Evolutionary conservation across 2,888 invertebrate species (phyloP).

Genomic region (Lasioglossum vierecki): DNA sequence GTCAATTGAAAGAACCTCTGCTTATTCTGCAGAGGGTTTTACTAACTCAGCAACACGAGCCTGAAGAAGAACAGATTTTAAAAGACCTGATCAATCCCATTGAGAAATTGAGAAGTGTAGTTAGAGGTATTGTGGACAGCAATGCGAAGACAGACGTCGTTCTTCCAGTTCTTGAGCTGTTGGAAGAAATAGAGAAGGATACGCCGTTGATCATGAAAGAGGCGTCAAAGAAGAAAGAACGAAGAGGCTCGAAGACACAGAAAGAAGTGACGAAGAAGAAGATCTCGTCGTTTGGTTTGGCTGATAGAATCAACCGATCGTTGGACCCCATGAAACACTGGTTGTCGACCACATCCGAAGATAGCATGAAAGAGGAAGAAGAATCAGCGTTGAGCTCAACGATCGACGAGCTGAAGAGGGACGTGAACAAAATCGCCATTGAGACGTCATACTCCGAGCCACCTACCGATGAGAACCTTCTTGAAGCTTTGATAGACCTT

Average conservation of each 20-base stretch:
- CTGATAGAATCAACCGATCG: constrained; percentile 55
- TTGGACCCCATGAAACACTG: constrained; percentile 73
- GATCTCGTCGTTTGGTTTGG: constrained; percentile 26
- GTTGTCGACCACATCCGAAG: constrained; percentile 69
- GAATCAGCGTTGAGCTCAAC: constrained; percentile 64
- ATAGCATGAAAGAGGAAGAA: constrained; percentile 61
- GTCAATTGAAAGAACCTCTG: constrained; percentile 73
- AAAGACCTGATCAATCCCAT: constrained; percentile 74
- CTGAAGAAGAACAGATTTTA: constrained; percentile 72
- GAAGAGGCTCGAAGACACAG: constrained; percentile 39
- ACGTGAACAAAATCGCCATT: constrained; percentile 73
- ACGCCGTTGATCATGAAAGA: constrained; percentile 71
- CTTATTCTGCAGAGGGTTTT: constrained; percentile 75
- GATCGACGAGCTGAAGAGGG: constrained; percentile 69
- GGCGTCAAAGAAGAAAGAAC: constrained; percentile 65
- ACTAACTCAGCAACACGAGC: constrained; percentile 70
- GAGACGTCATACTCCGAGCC: constrained; percentile 75
- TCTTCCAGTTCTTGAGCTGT: constrained; percentile 70
- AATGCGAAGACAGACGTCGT: constrained; percentile 57
- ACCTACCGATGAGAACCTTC: constrained; percentile 71
- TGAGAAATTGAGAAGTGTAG: constrained; percentile 68
- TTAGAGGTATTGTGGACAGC: constrained; percentile 67
- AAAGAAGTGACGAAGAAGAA: constrained; percentile 18
- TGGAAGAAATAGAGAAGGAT: constrained; percentile 78
- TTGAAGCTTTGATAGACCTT: constrained; percentile 72